These are phyloP conservation scores for Esox niger DNA, from an alignment of 2,113 vertebrate species.

Conservation along the genomic window DNA sequence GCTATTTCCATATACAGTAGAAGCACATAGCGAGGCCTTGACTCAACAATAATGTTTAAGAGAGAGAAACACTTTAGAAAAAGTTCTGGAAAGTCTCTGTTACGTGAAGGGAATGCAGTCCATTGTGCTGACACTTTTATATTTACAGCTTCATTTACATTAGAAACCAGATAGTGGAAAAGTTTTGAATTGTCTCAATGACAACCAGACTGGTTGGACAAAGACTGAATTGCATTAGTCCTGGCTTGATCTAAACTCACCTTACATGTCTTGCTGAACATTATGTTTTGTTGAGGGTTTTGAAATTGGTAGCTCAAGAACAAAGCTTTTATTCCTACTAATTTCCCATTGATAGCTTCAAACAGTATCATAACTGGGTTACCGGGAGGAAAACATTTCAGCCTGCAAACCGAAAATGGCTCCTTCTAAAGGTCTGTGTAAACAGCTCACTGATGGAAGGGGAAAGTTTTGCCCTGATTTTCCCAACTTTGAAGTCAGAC, in stretches of 20 bases:
- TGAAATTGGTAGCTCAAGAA: constrained; percentile 25
- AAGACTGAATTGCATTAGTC: neutral
- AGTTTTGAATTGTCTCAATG: neutral
- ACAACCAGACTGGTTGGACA: too few species aligned
- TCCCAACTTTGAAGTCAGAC: constrained; percentile 55
- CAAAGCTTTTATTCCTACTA: constrained; percentile 22
- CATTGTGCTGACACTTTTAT: neutral
- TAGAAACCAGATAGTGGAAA: neutral
- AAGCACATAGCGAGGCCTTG: constrained; percentile 44
- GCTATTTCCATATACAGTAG: constrained; percentile 46
- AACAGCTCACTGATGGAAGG: constrained; percentile 47
- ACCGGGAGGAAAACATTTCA: constrained; percentile 32
- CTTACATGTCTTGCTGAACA: constrained; percentile 25
- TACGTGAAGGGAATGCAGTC: constrained; percentile 7
- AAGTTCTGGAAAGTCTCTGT: constrained; percentile 50
- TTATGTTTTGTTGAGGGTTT: constrained; percentile 56
- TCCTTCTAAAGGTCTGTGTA: constrained; percentile 52
- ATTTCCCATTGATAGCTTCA: constrained; percentile 31
- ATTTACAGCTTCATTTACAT: neutral
- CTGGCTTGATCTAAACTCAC: too few species aligned
- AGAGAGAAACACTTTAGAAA: constrained; percentile 42
- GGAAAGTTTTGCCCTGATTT: constrained; percentile 53
- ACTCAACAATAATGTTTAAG: constrained; percentile 57
- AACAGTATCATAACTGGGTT: constrained; percentile 53
- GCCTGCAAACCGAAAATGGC: constrained; percentile 42